These are phyloP conservation scores for Bugulina stolonifera DNA, from an alignment of 2,888 invertebrate genomes.

Conservation along the genomic window DNA sequence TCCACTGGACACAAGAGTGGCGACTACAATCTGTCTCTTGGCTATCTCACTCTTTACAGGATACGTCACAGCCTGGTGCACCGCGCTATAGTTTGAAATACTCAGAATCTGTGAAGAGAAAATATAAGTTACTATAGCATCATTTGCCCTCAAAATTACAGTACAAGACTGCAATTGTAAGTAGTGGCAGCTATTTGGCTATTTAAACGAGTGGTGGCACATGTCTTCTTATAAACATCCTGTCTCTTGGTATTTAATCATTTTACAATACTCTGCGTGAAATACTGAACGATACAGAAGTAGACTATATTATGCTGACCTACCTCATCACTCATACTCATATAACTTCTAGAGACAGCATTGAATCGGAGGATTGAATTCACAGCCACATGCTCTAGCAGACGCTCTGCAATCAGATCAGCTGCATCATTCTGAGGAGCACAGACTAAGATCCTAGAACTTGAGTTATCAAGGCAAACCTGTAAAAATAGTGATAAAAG, in stretches of 20 bases:
- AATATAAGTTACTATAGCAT: too few species aligned
- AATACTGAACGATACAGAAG: too few species aligned
- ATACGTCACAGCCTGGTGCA: background rate
- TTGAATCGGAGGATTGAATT: background rate
- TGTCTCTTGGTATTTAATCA: too few species aligned
- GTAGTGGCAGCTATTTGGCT: too few species aligned
- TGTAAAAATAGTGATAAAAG: background rate
- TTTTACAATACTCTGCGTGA: too few species aligned
- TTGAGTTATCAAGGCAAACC: background rate
- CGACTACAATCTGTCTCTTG: background rate
- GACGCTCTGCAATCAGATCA: slow-evolving; percentile 39
- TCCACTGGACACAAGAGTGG: background rate
- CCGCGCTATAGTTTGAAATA: background rate
- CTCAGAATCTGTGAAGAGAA: background rate
- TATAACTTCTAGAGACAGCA: background rate
- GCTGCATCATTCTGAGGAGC: slow-evolving; percentile 47
- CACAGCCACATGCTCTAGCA: slow-evolving; percentile 34
- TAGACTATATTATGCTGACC: too few species aligned
- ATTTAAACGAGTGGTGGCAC: too few species aligned
- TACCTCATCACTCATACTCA: background rate
- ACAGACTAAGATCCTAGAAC: slow-evolving; percentile 30
- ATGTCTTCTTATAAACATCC: too few species aligned
- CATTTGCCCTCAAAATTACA: too few species aligned
- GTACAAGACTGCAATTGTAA: too few species aligned
- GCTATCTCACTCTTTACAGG: background rate